Conservation (phyloP, 1,140 invertebrate genomes). For the Drosophila saltans region DNA sequence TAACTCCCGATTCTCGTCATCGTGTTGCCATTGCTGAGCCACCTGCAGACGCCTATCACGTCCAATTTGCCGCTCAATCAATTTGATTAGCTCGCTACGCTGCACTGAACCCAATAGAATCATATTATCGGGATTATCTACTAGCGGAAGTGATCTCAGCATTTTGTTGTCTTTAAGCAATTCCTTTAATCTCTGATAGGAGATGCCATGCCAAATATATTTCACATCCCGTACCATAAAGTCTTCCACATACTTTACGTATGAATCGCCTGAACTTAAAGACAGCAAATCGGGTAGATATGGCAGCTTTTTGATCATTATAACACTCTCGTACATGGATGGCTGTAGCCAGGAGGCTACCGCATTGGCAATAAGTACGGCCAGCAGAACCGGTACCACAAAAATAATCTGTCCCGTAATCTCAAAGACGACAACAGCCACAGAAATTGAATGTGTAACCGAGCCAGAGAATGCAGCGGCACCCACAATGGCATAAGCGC, state of each 20-base stretch:
- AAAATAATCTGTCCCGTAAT: slow-evolving; percentile 99
- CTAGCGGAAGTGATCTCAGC: slow-evolving; percentile 93
- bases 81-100: slow-evolving; percentile 93
- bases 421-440: slow-evolving; percentile 99
- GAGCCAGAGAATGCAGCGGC: slow-evolving; percentile 98
- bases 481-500: slow-evolving; percentile 94
- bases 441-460: slow-evolving; percentile 98
- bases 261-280: slow-evolving; percentile 88
- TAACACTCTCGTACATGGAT: slow-evolving; percentile 99
- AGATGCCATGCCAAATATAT: slow-evolving; percentile 96
- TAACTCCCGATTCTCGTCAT: slow-evolving; percentile 78
- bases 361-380: slow-evolving; percentile 96
- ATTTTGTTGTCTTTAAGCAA: slow-evolving; percentile 88
- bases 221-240: slow-evolving; percentile 97
- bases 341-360: slow-evolving; percentile 96
- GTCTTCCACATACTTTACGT: slow-evolving; percentile 96
- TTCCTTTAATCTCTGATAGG: slow-evolving; percentile 93
- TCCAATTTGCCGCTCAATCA: slow-evolving; percentile 94
- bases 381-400: slow-evolving; percentile 98
- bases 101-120: slow-evolving; percentile 97
- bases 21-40: slow-evolving; percentile 85
- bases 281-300: slow-evolving; percentile 90
- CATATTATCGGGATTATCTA: slow-evolving; percentile 96
- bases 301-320: slow-evolving; percentile 98
- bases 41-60: slow-evolving; percentile 91